Evolutionary conservation across 2,888 invertebrate genomes (phyloP), one percentile per base, ranked within the genome.

Genomic region (Metallyticus violacea): DNA sequence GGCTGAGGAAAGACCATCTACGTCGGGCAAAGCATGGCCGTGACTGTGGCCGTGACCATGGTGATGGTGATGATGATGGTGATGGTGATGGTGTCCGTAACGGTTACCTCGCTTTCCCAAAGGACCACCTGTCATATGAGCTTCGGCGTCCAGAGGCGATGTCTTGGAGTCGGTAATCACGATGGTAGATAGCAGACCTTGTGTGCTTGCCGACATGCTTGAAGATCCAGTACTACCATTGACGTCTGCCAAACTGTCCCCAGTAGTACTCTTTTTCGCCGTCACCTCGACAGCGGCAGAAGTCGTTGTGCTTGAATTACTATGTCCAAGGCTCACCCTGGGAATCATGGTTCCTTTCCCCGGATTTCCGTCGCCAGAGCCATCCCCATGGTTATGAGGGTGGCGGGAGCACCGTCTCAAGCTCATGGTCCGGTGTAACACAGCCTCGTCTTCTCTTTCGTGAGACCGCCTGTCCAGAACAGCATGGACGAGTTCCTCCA

Each of bases 401-500:
- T 89, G 89, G 7, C 88, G 86, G 2, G 92, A 92, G 89, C 92
- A 92, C 87, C 93, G 92, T 6, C 94, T 90, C 77, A 94, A 91
- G 6, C 94, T 94, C 78, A 94, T 92, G 0, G 94, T 93, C 62
- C 94, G 90, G 88, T 93, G 93, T 4, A 94, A 90, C 0, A 92
- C 91, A 15, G 91, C 92, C 85, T 92, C 92, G 79, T 92, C 92
- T 85, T 93, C 90, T 1, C 87, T 92, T 78, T 92, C 92, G 86
- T 93, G 90, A 2, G 89, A 88, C 40, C 89, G 92, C 77, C 90
- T 90, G 87, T 93, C 93, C 76, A 94, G 90, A 6, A 92, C 92
- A 6, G 93, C 91, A 90, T 94, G 94, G 1, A 94, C 94, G 15
- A 94, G 89, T 89, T 95, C 94, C 89, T 95, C 95, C 79, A 95